phyloP scores from a whole-genome alignment of 2,797 vertebrate genomes.

The Pteropus rufus region DNA sequence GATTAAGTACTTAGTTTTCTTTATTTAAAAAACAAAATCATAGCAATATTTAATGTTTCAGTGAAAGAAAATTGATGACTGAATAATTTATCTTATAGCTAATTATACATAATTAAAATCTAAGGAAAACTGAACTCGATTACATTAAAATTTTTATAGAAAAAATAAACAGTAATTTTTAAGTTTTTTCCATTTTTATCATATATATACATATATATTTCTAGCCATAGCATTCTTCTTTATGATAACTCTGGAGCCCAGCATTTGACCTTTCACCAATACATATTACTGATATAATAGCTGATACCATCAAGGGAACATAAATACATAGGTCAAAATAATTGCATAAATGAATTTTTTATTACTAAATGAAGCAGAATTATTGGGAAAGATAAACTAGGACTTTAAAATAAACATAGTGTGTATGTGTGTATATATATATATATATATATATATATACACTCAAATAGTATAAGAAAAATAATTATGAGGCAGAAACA shows the following conservation, averaged over 20 bases:
- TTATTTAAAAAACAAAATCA: neutral
- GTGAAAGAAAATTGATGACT: neutral
- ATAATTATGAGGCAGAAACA: neutral
- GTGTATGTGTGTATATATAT: neutral
- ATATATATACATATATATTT: neutral
- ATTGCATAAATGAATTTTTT: neutral
- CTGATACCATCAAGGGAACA: neutral
- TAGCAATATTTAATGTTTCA: neutral
- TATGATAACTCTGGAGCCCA: neutral
- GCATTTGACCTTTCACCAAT: neutral
- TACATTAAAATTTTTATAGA: neutral
- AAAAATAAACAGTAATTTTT: neutral
- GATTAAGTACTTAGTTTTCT: neutral
- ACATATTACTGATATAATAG: neutral
- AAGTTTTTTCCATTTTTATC: neutral
- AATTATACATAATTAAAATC: conserved; percentile 6
- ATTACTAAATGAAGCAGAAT: neutral
- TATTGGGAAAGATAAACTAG: neutral
- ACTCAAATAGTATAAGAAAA: neutral
- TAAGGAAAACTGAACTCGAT: neutral
- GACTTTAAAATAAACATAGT: neutral
- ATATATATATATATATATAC: neutral
- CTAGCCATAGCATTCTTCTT: neutral
- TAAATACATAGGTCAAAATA: neutral
- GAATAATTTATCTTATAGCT: neutral